Evolutionary conservation across 1,140 invertebrate genomes (phyloP), one percentile per base, ranked within the genome.

Genomic region (Wiebesia pumilae): DNA sequence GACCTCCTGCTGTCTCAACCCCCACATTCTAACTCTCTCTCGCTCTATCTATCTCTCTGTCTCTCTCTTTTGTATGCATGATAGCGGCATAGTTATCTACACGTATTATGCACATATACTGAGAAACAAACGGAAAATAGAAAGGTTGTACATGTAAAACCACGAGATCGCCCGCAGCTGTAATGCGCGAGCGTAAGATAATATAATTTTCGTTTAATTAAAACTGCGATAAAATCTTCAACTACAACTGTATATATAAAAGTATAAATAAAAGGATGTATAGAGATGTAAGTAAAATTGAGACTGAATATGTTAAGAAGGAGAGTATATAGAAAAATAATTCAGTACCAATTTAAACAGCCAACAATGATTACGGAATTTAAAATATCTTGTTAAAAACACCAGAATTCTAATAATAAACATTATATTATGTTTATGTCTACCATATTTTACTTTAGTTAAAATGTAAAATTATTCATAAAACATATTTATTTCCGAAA

Each of bases 181-280:
- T 75, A 75, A 75, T 43, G 38, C 33, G n/a, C 21, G 7, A 16
- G 38, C 4, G 6, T 19, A 9, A 24, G 38, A 65, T 67, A 43
- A 67, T 81, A 81, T 69, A n/a, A 73, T 83, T 83, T 83, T 83
- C 30, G 38, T 83, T 83, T 73, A 83, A 83, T 75, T 75, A 83
- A 83, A 77, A 83, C 71, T 40, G 71, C 14, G 21, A 43, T 75
- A 43, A 75, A 75, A 43, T 38, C 38, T 75, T 43, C 6, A 12
- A n/a, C 9, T 43, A 1, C 38, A n/a, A n/a, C 38, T 6, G 21
- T 75, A 43, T 75, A 7, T 43, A 43, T n/a, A 27, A 33, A 21
- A n/a, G n/a, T n/a, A n/a, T n/a, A n/a, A n/a, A n/a, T n/a, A 21
- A 73, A 40, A 1, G 38, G 3, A 21, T 40, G 33, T 38, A 33